Percentiles rank a stretch among this genome's conserved stretches.
phyloP scores from a whole-genome alignment of 2,888 invertebrate species.

The Papilio protenor region DNA sequence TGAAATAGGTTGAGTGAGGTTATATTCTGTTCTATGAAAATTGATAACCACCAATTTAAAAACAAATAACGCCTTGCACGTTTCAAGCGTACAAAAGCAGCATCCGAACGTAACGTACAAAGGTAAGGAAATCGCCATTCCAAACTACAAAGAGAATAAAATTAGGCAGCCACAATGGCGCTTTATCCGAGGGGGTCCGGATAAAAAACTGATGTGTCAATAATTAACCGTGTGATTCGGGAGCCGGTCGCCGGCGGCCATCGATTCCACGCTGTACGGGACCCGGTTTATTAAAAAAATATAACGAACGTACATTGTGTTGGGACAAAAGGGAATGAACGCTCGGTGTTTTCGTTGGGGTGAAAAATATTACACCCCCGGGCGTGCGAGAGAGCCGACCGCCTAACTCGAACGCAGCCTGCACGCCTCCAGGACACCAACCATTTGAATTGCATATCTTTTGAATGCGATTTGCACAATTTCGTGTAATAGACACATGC shows the following conservation, averaged over 20 bases:
- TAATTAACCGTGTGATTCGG: conserved; percentile 81
- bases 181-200: conserved; percentile 57
- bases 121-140: conserved; percentile 75
- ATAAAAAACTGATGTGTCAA: conserved; percentile 83
- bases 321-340: conserved; percentile 47
- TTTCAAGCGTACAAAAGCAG: conserved; percentile 58
- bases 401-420: conserved; percentile 55
- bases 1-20: background rate
- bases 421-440: conserved; percentile 48
- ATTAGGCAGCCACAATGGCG: conserved; percentile 71
- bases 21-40: conserved; percentile 50
- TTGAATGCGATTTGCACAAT: conserved; percentile 54
- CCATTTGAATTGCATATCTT: conserved; percentile 59
- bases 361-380: conserved; percentile 82
- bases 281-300: conserved; percentile 61
- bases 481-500: background rate
- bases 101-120: conserved; percentile 61
- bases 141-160: conserved; percentile 67
- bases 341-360: conserved; percentile 59
- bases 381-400: conserved; percentile 67
- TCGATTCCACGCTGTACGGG: conserved; percentile 65
- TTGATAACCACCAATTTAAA: conserved; percentile 67
- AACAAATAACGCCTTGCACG: conserved; percentile 55
- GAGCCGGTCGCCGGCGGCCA: conserved; percentile 74
- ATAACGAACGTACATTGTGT: conserved; percentile 46